These are phyloP conservation scores for Piscicola geometra DNA, from an alignment of 2,888 invertebrate species.

Conservation along the genomic window DNA sequence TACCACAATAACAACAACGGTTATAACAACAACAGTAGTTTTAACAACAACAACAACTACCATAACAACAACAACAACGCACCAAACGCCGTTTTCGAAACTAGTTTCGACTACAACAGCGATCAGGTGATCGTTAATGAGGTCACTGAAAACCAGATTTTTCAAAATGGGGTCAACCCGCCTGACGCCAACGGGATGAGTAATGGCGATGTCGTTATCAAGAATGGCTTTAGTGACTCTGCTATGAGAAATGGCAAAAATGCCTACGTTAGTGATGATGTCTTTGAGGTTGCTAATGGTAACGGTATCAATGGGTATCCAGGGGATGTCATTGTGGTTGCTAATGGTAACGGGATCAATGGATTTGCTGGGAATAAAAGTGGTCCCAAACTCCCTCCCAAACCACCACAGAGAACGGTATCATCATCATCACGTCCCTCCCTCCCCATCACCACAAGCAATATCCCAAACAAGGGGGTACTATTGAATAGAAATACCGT, in stretches of 20 bases:
- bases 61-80: not conserved
- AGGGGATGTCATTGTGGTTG: too few species aligned
- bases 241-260: not conserved
- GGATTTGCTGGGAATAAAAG: not conserved
- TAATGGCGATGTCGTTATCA: not conserved
- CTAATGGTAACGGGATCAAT: not conserved
- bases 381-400: constrained; percentile 9
- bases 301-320: not conserved
- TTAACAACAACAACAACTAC: not conserved
- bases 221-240: not conserved
- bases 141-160: not conserved
- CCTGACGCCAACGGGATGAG: too few species aligned
- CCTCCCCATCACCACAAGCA: not conserved
- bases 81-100: not conserved
- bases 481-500: not conserved
- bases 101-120: constrained; percentile 6
- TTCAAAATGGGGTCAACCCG: too few species aligned
- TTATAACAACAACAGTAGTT: too few species aligned
- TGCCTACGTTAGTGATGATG: not conserved
- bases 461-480: too few species aligned
- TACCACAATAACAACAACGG: too few species aligned
- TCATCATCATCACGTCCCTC: not conserved
- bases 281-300: not conserved
- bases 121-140: constrained; percentile 2
- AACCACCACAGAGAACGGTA: constrained; percentile 25